These are phyloP conservation scores for Nymphalis polychloros DNA, from an alignment of 2,888 invertebrate species.

Conservation along the genomic window DNA sequence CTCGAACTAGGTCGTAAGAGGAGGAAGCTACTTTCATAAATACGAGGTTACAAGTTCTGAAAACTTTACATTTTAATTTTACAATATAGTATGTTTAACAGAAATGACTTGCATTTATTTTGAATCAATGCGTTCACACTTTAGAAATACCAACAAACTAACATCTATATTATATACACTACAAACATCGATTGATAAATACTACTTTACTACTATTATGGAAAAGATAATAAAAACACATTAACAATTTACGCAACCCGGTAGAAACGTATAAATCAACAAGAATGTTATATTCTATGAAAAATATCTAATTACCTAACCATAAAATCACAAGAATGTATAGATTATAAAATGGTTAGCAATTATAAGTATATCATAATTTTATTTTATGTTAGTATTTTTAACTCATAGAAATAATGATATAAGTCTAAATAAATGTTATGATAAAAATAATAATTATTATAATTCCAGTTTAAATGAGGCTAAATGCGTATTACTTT, in stretches of 20 bases:
- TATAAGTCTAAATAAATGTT: too few relatives aligned
- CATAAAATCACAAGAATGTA: slow-evolving; percentile 2
- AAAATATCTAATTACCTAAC: background rate
- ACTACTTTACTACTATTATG: background rate
- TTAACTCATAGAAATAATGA: too few relatives aligned
- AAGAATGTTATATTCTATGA: slow-evolving; percentile 4
- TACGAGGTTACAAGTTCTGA: slow-evolving; percentile 45
- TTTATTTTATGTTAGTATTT: background rate
- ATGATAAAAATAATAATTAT: too few relatives aligned
- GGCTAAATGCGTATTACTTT: too few relatives aligned
- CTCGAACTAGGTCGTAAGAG: slow-evolving; percentile 53
- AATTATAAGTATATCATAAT: too few relatives aligned
- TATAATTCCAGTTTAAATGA: too few relatives aligned
- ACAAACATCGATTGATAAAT: too few relatives aligned
- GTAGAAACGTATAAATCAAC: slow-evolving; percentile 8
- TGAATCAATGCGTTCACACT: background rate
- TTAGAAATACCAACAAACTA: background rate
- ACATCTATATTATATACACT: background rate
- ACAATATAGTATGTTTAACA: background rate
- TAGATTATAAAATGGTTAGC: too few relatives aligned
- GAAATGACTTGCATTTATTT: background rate
- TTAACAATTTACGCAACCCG: slow-evolving; percentile 8
- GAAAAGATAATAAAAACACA: background rate
- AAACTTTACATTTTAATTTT: slow-evolving; percentile 5
- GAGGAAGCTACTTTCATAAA: slow-evolving; percentile 48